These are phyloP conservation scores for Eidolon dupreanum DNA, from an alignment of 2,797 vertebrate species.

Conservation along the genomic window DNA sequence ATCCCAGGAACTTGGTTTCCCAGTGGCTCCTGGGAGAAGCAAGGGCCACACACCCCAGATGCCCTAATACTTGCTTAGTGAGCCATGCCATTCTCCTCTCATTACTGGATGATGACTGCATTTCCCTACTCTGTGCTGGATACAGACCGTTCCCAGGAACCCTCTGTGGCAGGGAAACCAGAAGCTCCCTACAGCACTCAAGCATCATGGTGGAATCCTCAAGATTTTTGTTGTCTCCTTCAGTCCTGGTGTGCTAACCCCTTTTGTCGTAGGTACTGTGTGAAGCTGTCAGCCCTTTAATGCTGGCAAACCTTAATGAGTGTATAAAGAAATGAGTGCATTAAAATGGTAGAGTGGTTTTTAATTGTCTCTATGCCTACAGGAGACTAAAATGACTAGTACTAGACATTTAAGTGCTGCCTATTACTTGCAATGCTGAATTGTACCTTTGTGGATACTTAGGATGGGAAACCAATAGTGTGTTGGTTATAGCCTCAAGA, in stretches of 20 bases:
- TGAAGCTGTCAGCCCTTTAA: constrained; percentile 56
- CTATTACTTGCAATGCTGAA: not conserved
- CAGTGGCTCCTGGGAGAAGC: constrained; percentile 23
- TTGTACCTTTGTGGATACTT: constrained; percentile 6
- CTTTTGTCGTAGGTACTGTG: constrained; percentile 18
- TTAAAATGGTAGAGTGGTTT: constrained; percentile 42
- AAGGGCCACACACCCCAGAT: constrained; percentile 9
- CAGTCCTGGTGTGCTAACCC: constrained; percentile 56
- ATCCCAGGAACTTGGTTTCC: constrained; percentile 37
- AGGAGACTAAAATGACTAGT: constrained; percentile 7
- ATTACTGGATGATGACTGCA: not conserved
- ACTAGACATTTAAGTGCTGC: not conserved
- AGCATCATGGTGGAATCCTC: constrained; percentile 9
- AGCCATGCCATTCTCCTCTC: not conserved
- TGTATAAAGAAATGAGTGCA: constrained; percentile 26
- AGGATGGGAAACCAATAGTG: not conserved
- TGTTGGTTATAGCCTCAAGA: not conserved
- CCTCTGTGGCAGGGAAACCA: constrained; percentile 23
- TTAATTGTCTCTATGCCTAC: constrained; percentile 45
- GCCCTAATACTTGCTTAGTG: constrained; percentile 21
- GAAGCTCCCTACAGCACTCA: constrained; percentile 9
- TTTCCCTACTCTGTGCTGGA: constrained; percentile 24
- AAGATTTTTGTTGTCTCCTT: constrained; percentile 32
- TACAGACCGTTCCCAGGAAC: constrained; percentile 27
- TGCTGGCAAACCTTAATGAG: constrained; percentile 37